A percentile compares a stretch with the other conserved stretches of the same genome.
These are phyloP conservation scores for Oligia fasciuncula DNA, from an alignment of 2,888 invertebrate genomes.

Conservation along the genomic window DNA sequence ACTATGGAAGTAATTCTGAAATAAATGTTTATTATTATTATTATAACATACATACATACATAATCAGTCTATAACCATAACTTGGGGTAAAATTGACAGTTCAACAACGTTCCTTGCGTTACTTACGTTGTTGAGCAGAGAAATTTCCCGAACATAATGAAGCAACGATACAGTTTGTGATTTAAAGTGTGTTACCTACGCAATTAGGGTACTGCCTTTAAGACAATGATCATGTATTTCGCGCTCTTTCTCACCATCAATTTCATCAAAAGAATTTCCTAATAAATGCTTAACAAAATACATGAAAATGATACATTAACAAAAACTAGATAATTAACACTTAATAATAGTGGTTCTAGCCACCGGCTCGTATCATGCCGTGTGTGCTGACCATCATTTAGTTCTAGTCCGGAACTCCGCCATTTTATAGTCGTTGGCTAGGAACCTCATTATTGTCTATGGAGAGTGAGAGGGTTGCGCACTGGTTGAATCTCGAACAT, in stretches of 20 bases:
- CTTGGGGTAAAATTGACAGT: too few relatives aligned
- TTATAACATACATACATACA: too few relatives aligned
- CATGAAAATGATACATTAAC: not conserved
- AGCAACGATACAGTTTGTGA: too few relatives aligned
- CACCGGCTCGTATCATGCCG: conserved; percentile 37
- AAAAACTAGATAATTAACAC: conserved; percentile 26
- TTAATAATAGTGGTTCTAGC: conserved; percentile 18
- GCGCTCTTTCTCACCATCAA: not conserved
- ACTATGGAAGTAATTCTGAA: too few relatives aligned
- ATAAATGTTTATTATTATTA: too few relatives aligned
- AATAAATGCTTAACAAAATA: conserved; percentile 17
- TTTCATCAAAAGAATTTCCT: not conserved
- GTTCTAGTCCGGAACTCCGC: conserved; percentile 37
- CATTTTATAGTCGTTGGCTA: conserved; percentile 42
- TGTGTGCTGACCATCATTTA: conserved; percentile 44
- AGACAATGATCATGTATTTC: not conserved
- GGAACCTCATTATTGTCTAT: conserved; percentile 41
- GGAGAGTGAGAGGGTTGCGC: conserved; percentile 37
- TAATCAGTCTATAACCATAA: too few relatives aligned
- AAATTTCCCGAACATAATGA: too few relatives aligned
- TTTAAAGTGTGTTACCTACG: too few relatives aligned
- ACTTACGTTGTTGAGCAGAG: too few relatives aligned
- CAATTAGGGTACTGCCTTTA: too few relatives aligned
- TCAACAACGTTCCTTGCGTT: too few relatives aligned
- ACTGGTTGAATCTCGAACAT: conserved; percentile 4